Percentiles rank a stretch among this genome's conserved stretches.
Evolutionary conservation across 2,888 invertebrate species (phyloP).

Genomic region (Pyrrhosoma nymphula): DNA sequence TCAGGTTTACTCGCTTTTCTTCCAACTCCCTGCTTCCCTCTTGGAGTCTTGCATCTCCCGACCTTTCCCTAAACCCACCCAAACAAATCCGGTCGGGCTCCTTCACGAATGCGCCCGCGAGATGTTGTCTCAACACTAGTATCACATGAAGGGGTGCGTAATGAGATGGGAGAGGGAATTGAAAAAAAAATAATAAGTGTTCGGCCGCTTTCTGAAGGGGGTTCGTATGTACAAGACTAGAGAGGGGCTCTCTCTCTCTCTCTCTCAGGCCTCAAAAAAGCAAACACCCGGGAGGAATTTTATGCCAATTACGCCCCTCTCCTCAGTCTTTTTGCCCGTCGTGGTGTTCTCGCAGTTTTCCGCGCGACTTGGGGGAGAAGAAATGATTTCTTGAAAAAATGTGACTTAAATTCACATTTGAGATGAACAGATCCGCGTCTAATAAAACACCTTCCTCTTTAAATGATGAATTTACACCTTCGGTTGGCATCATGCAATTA

Average conservation of each 20-base stretch:
- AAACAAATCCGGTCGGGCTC: not conserved
- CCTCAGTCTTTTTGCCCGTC: not conserved
- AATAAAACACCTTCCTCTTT: not conserved
- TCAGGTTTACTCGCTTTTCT: not conserved
- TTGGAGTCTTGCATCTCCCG: not conserved
- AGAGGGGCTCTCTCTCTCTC: no score
- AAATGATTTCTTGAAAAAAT: not conserved
- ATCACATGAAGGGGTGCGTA: not conserved
- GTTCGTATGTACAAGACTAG: not conserved
- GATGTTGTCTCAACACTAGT: not conserved
- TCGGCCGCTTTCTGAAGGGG: not conserved
- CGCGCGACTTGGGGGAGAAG: not conserved
- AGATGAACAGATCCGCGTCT: not conserved
- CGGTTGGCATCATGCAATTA: no score
- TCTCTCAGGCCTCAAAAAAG: not conserved
- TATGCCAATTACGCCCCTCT: not conserved
- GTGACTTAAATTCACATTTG: not conserved
- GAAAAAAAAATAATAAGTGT: not conserved
- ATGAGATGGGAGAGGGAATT: not conserved
- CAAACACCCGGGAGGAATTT: conserved; percentile 15
- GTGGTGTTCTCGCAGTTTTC: not conserved
- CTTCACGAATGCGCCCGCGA: conserved; percentile 20
- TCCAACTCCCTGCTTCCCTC: not conserved
- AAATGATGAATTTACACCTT: not conserved
- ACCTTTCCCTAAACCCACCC: not conserved